Evolutionary conservation across 2,888 invertebrate genomes (phyloP).

Genomic region (Melangyna quadrimaculata): DNA sequence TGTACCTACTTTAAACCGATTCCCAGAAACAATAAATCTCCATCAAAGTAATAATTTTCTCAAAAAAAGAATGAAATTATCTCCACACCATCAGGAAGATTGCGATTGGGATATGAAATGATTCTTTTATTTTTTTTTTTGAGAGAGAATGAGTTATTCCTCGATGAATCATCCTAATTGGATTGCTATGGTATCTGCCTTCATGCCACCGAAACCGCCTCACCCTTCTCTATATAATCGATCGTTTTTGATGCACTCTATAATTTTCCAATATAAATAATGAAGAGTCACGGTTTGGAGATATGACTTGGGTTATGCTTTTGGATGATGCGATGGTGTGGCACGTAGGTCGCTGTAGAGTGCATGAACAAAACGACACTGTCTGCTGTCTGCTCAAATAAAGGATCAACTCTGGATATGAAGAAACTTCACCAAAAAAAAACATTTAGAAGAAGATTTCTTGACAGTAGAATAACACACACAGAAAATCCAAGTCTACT

Average conservation of each 20-base stretch:
- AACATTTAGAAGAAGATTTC: slow-evolving; percentile 10
- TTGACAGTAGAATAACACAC: slow-evolving; percentile 35
- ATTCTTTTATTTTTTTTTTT: neutral
- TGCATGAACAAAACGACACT: slow-evolving; percentile 29
- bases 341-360: slow-evolving; percentile 32
- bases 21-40: slow-evolving; percentile 70
- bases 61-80: slow-evolving; percentile 36
- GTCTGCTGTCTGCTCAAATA: slow-evolving; percentile 59
- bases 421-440: neutral
- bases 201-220: neutral
- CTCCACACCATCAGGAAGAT: slow-evolving; percentile 23
- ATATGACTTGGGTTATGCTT: neutral
- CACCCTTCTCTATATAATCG: slow-evolving; percentile 32
- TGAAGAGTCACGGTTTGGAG: slow-evolving; percentile 60
- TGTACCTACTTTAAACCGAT: slow-evolving; percentile 32
- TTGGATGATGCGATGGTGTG: slow-evolving; percentile 13
- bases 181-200: slow-evolving; percentile 62
- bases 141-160: slow-evolving; percentile 56
- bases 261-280: slow-evolving; percentile 72
- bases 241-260: slow-evolving; percentile 69
- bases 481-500: slow-evolving; percentile 4
- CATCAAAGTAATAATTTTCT: slow-evolving; percentile 63
- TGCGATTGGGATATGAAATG: slow-evolving; percentile 18
- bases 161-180: slow-evolving; percentile 68
- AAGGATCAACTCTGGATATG: slow-evolving; percentile 49